A percentile compares a stretch with the other conserved stretches of the same genome.
Conservation (phyloP, 2,113 vertebrate species). For the Recurvirostra avosetta region DNA sequence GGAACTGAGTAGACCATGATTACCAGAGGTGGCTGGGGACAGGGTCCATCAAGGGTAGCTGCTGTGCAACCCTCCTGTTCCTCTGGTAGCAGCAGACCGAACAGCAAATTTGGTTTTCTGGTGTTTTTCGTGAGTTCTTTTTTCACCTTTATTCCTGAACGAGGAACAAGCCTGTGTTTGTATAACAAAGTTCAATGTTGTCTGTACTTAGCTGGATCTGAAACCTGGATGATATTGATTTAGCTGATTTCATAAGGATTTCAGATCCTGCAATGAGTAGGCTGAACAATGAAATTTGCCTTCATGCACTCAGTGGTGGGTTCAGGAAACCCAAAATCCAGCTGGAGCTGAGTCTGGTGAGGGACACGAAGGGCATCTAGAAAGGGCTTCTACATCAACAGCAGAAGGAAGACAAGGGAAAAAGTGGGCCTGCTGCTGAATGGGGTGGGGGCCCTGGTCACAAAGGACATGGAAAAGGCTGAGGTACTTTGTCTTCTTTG, state of each 20-base stretch:
- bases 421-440: background rate
- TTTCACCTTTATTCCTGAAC: background rate
- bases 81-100: background rate
- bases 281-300: background rate
- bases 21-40: background rate
- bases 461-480: background rate
- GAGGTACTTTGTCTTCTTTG: background rate
- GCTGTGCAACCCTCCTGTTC: background rate
- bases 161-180: background rate
- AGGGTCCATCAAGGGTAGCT: background rate
- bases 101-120: background rate
- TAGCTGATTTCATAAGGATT: background rate
- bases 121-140: background rate
- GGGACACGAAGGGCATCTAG: background rate
- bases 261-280: background rate
- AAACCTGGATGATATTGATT: background rate
- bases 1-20: background rate
- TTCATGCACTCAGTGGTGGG: rapidly evolving
- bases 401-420: background rate
- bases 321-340: background rate
- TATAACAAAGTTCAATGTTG: background rate
- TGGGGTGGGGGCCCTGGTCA: background rate
- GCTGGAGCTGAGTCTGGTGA: background rate
- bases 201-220: background rate
- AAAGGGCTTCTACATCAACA: background rate